Percentiles rank a stretch among this genome's conserved stretches.
These are phyloP conservation scores for Melikaiella ostensackeni DNA, from an alignment of 2,888 invertebrate species.

Conservation along the genomic window DNA sequence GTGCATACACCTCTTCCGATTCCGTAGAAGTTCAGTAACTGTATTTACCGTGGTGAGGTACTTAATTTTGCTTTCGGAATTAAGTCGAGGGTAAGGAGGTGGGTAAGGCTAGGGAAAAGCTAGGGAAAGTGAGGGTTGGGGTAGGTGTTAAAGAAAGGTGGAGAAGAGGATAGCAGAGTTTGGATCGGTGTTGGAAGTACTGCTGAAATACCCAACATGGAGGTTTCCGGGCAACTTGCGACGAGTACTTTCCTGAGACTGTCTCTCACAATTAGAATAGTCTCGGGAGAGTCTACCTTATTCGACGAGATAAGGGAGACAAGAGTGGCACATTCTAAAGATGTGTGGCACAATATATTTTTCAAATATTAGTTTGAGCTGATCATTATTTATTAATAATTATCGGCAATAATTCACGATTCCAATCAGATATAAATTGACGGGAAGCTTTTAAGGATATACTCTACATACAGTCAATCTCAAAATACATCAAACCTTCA, in stretches of 20 bases:
- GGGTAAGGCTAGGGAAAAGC: constrained; percentile 42
- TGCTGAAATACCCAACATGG: constrained; percentile 66
- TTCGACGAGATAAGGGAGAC: constrained; percentile 61
- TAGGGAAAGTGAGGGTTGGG: constrained; percentile 40
- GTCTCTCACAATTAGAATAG: constrained; percentile 75
- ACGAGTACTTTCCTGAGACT: constrained; percentile 72
- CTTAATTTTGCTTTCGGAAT: constrained; percentile 74
- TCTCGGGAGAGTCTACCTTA: constrained; percentile 64
- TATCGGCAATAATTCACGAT: too few species aligned
- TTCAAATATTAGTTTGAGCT: too few species aligned
- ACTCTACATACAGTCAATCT: too few species aligned
- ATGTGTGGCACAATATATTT: not conserved
- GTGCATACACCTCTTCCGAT: constrained; percentile 35
- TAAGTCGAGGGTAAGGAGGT: constrained; percentile 62
- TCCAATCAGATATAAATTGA: too few species aligned
- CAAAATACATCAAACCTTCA: too few species aligned
- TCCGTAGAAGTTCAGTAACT: constrained; percentile 55
- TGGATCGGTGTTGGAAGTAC: constrained; percentile 65
- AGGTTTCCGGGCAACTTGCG: constrained; percentile 67
- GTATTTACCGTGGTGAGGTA: constrained; percentile 71
- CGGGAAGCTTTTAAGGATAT: too few species aligned
- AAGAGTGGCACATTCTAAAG: constrained; percentile 7
- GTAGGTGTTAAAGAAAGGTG: constrained; percentile 46
- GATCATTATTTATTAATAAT: too few species aligned
- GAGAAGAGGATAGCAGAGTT: constrained; percentile 43